These are phyloP conservation scores for Amphipyra berbera DNA, from an alignment of 2,888 invertebrate species.

Conservation along the genomic window DNA sequence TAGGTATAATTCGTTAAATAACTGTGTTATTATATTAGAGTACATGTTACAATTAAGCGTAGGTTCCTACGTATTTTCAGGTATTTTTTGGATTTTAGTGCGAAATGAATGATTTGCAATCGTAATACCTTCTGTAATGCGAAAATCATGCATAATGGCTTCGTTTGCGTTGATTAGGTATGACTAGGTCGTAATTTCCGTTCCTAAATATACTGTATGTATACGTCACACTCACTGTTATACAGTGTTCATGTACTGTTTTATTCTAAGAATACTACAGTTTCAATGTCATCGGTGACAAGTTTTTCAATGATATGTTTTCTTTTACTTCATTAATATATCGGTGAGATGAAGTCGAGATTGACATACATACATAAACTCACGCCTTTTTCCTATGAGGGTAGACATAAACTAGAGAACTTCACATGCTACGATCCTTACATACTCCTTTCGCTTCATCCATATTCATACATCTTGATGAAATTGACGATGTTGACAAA, in stretches of 20 bases:
- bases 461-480: too few relatives aligned
- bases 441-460: too few relatives aligned
- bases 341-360: too few relatives aligned
- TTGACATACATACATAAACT: too few relatives aligned
- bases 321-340: too few relatives aligned
- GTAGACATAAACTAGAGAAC: too few relatives aligned
- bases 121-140: not conserved
- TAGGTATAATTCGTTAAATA: not conserved
- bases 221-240: not conserved
- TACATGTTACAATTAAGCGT: not conserved
- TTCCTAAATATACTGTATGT: constrained; percentile 13
- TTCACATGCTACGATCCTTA: too few relatives aligned
- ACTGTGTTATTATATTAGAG: not conserved
- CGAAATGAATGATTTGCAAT: constrained; percentile 29
- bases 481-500: too few relatives aligned
- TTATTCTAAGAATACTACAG: not conserved
- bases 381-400: too few relatives aligned
- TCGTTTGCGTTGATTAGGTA: constrained; percentile 19
- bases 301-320: too few relatives aligned
- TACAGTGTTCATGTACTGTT: not conserved
- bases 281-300: too few relatives aligned
- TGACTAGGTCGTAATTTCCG: constrained; percentile 31
- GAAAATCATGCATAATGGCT: constrained; percentile 39
- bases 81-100: constrained; percentile 1
- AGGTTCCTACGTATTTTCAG: not conserved